phyloP scores from a whole-genome alignment of 2,888 invertebrate species.

The Hydropsyche betteni region DNA sequence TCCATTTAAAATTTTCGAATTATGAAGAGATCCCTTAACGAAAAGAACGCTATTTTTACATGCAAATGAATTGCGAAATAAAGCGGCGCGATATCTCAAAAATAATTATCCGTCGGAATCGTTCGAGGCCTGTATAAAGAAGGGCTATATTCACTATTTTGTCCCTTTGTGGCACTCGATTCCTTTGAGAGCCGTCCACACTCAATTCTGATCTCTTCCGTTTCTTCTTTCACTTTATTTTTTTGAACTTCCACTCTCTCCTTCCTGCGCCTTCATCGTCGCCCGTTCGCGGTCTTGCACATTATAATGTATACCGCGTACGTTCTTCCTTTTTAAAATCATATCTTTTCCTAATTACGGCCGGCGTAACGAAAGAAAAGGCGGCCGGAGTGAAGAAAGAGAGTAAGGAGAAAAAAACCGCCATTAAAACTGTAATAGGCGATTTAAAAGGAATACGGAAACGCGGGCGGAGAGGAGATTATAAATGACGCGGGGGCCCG shows the following conservation, averaged over 20 bases:
- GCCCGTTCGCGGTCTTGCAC: conserved; percentile 12
- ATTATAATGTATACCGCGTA: conserved; percentile 18
- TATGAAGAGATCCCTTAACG: too few relatives aligned
- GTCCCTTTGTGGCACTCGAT: conserved; percentile 27
- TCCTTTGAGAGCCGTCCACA: conserved; percentile 14
- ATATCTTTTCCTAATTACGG: conserved; percentile 52
- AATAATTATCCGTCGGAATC: conserved; percentile 25
- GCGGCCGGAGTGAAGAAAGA: conserved; percentile 40
- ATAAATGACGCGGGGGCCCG: conserved; percentile 49
- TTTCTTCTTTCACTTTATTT: not conserved
- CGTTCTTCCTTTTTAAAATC: conserved; percentile 45
- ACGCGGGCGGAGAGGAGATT: conserved; percentile 50
- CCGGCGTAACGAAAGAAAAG: conserved; percentile 42
- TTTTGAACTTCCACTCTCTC: conserved; percentile 9
- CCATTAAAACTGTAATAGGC: conserved; percentile 52
- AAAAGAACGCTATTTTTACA: too few relatives aligned
- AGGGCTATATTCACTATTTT: conserved; percentile 30
- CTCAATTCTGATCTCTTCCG: conserved; percentile 37
- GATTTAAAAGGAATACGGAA: conserved; percentile 52
- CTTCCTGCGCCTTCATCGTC: conserved; percentile 21
- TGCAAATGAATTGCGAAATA: too few relatives aligned
- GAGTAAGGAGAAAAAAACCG: conserved; percentile 41
- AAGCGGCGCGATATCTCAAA: not conserved
- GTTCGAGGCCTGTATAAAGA: not conserved
- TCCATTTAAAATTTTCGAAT: too few relatives aligned